Percentiles rank a stretch among this genome's conserved stretches.
phyloP scores from a whole-genome alignment of 2,797 vertebrate species.

The Meda fulgida region DNA sequence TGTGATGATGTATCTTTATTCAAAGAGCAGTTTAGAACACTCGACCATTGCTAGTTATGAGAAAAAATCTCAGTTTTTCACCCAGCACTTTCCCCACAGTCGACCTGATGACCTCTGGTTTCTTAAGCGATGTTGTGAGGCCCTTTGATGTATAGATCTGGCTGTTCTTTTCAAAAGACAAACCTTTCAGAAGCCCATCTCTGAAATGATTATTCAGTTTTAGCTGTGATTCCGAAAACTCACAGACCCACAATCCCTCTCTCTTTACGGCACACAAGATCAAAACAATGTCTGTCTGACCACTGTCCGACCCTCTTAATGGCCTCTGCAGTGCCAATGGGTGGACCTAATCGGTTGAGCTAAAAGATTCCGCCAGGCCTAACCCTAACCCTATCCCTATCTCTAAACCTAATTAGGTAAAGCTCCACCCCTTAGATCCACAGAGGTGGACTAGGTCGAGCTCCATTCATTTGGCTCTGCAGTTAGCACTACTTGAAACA shows the following conservation, averaged over 20 bases:
- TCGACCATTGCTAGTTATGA: background rate
- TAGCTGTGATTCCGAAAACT: conserved; percentile 70
- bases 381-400: too few species aligned
- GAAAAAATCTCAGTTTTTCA: background rate
- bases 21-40: background rate
- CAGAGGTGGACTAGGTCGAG: too few species aligned
- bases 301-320: conserved; percentile 58
- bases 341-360: background rate
- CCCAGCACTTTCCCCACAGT: background rate
- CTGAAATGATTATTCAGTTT: conserved; percentile 81
- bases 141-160: conserved; percentile 78
- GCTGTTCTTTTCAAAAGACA: conserved; percentile 82
- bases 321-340: conserved; percentile 10
- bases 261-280: conserved; percentile 66
- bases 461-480: too few species aligned
- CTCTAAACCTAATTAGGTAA: background rate
- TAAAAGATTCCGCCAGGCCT: background rate
- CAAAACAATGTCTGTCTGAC: conserved; percentile 77
- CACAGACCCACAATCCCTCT: conserved; percentile 2
- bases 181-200: conserved; percentile 79
- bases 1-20: background rate
- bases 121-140: conserved; percentile 70
- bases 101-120: conserved; percentile 58
- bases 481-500: background rate
- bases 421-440: too few species aligned